Conservation (phyloP, 2,113 vertebrate genomes). For the Arizona elegans region DNA sequence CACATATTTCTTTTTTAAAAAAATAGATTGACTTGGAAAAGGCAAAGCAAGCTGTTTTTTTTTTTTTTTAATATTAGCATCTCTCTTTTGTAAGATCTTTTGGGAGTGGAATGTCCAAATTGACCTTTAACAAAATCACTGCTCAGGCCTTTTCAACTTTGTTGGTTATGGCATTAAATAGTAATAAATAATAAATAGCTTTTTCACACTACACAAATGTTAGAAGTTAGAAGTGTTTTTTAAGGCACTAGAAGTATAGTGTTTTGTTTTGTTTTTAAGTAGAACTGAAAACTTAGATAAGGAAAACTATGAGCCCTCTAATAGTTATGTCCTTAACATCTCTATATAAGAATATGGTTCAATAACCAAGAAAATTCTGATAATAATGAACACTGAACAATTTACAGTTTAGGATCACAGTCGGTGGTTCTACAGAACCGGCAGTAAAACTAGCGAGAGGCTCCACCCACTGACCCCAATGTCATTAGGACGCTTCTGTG, state of each 20-base stretch:
- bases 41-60: background rate
- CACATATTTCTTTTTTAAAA: background rate
- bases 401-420: background rate
- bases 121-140: background rate
- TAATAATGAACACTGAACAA: background rate
- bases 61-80: background rate
- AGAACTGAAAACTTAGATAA: background rate
- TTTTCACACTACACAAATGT: background rate
- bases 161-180: background rate
- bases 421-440: no score
- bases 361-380: background rate
- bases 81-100: background rate
- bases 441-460: no score
- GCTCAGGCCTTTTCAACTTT: background rate
- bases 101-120: background rate
- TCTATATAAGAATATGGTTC: background rate
- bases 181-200: background rate
- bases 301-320: background rate
- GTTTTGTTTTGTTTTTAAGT: background rate
- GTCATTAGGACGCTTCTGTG: no score
- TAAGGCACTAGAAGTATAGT: background rate
- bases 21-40: background rate
- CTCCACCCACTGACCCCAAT: no score
- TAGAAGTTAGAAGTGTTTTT: background rate
- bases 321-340: background rate